Evolutionary conservation across 2,888 invertebrate genomes (phyloP).

Genomic region (Volucella inanis): DNA sequence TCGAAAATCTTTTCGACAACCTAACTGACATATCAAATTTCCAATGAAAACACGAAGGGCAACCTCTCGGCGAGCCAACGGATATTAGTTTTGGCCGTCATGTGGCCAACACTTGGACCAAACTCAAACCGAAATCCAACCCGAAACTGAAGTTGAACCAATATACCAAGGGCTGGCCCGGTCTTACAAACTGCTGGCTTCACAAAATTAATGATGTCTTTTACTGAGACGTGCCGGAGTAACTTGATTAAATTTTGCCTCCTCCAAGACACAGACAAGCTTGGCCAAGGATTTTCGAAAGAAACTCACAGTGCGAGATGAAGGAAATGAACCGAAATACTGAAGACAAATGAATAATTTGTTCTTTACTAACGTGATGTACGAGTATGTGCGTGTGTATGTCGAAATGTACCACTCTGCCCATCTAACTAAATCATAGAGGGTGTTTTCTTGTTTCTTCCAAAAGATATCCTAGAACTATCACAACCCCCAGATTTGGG

Average conservation of each 20-base stretch:
- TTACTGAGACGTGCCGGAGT: slow-evolving; percentile 72
- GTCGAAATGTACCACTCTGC: slow-evolving; percentile 5
- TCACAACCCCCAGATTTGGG: slow-evolving; percentile 26
- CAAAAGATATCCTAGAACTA: slow-evolving; percentile 33
- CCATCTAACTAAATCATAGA: slow-evolving; percentile 33
- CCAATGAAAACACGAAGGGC: slow-evolving; percentile 7
- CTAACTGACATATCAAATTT: slow-evolving; percentile 55
- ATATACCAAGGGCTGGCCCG: not conserved
- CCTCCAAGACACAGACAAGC: slow-evolving; percentile 36
- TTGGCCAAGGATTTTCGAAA: slow-evolving; percentile 48
- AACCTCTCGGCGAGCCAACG: slow-evolving; percentile 50
- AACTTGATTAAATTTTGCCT: slow-evolving; percentile 74
- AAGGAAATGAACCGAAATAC: slow-evolving; percentile 73
- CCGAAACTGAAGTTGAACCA: slow-evolving; percentile 20
- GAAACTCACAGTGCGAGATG: slow-evolving; percentile 34
- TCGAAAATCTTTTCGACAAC: slow-evolving; percentile 61
- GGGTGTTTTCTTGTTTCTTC: slow-evolving; percentile 4
- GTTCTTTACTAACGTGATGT: slow-evolving; percentile 54
- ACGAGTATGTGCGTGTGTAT: slow-evolving; percentile 11
- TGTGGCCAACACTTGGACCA: slow-evolving; percentile 72
- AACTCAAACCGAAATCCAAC: slow-evolving; percentile 33
- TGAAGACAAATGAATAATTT: slow-evolving; percentile 74
- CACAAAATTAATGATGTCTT: slow-evolving; percentile 74
- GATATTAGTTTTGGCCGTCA: slow-evolving; percentile 75
- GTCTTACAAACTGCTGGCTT: slow-evolving; percentile 20